Evolutionary conservation across 2,797 vertebrate genomes (phyloP).

Genomic region (Threskiornis aethiopicus): DNA sequence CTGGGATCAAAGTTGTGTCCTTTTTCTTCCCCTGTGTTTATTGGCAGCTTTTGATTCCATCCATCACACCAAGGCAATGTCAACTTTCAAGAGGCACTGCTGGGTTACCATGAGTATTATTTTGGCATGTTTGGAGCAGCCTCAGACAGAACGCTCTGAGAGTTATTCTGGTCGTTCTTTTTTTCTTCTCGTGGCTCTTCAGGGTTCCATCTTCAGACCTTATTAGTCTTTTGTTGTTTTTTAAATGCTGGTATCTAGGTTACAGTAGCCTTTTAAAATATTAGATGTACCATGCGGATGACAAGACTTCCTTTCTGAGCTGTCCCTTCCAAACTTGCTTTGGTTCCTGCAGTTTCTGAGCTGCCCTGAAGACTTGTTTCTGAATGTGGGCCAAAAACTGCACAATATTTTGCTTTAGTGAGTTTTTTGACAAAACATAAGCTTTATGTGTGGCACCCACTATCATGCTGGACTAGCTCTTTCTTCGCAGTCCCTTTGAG

Average conservation of each 20-base stretch:
- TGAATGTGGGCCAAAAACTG: conserved; percentile 46
- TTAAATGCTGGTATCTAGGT: conserved; percentile 32
- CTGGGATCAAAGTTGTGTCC: conserved; percentile 31
- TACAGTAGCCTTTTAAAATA: conserved; percentile 53
- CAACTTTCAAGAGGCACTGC: conserved; percentile 43
- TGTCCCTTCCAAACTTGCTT: conserved; percentile 21
- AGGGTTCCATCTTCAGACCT: conserved; percentile 26
- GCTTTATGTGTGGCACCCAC: not conserved
- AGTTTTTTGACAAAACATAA: conserved; percentile 10
- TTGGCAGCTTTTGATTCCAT: conserved; percentile 56
- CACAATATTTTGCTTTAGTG: conserved; percentile 13
- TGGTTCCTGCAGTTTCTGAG: conserved; percentile 25
- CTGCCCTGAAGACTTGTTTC: conserved; percentile 20
- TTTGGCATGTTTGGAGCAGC: conserved; percentile 39
- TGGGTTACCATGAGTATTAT: conserved; percentile 35
- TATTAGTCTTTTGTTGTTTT: conserved; percentile 54
- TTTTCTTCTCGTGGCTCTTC: conserved; percentile 10
- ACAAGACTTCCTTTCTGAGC: conserved; percentile 52
- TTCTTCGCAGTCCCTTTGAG: conserved; percentile 62
- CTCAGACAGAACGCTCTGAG: not conserved
- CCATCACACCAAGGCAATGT: not conserved
- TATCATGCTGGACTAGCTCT: conserved; percentile 26
- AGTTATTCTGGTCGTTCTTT: not conserved
- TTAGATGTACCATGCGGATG: conserved; percentile 19
- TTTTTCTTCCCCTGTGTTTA: conserved; percentile 22